These are phyloP conservation scores for Latrodectus geometricus DNA, from an alignment of 1,140 invertebrate species.

Conservation along the genomic window DNA sequence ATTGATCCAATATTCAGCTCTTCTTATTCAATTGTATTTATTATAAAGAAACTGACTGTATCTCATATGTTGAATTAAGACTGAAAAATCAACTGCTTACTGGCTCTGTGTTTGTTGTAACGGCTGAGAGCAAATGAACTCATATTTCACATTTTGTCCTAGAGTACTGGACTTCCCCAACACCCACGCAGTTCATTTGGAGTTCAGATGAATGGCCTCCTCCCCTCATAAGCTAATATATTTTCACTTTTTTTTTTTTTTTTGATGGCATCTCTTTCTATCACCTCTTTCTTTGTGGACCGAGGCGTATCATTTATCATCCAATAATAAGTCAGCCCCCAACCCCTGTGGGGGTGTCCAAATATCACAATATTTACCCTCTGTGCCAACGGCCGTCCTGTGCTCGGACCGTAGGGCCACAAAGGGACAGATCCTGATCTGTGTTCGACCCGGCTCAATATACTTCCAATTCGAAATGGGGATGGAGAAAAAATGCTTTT, in stretches of 20 bases:
- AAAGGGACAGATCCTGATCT: neutral
- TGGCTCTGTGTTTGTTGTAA: no score
- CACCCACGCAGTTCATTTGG: no score
- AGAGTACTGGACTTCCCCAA: no score
- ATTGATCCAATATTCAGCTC: no score
- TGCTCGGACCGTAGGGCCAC: neutral
- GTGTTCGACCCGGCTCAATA: constrained; percentile 3
- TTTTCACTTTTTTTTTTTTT: neutral
- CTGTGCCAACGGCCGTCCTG: neutral
- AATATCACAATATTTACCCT: constrained; percentile 42
- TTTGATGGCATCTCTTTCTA: neutral
- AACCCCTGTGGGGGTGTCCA: neutral
- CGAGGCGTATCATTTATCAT: constrained; percentile 6
- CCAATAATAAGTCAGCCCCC: constrained; percentile 19
- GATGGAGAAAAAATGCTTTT: neutral
- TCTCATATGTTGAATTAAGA: no score
- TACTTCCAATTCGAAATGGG: neutral
- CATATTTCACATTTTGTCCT: no score
- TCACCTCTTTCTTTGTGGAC: constrained; percentile 5
- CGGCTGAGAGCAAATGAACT: no score
- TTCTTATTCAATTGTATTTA: no score
- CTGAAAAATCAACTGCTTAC: no score
- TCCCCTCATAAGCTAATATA: neutral
- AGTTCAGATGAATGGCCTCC: no score
- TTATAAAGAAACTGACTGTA: no score